Conservation (phyloP, 2,797 vertebrate species). For the Schizothorax lantsangensis region DNA sequence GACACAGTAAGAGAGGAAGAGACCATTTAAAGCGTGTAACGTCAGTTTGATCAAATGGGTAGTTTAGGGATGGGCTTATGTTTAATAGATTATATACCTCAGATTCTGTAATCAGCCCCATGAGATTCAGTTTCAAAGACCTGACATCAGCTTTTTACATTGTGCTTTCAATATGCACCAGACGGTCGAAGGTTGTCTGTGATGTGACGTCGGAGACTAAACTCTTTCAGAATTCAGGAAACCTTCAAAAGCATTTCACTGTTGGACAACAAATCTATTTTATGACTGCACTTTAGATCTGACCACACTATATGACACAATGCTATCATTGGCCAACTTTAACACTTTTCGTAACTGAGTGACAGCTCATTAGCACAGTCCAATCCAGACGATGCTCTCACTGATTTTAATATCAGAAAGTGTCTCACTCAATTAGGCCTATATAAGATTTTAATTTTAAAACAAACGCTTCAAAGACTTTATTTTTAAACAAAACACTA, state of each 20-base stretch:
- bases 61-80: neutral
- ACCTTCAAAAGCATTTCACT: neutral
- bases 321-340: neutral
- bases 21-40: neutral
- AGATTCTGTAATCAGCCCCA: neutral
- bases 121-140: too few relatives aligned
- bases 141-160: too few relatives aligned
- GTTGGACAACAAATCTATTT: neutral
- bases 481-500: neutral
- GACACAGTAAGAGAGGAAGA: neutral
- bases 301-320: neutral
- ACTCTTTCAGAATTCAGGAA: neutral
- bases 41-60: neutral
- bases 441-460: too few relatives aligned
- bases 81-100: neutral
- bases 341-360: neutral
- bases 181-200: neutral
- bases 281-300: conserved; percentile 1
- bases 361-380: neutral
- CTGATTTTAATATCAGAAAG: too few relatives aligned
- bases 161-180: neutral
- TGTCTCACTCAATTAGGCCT: too few relatives aligned
- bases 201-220: neutral
- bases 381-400: neutral
- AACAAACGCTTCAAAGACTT: neutral